phyloP scores from a whole-genome alignment of 2,797 vertebrate species.

The Florisuga fusca region DNA sequence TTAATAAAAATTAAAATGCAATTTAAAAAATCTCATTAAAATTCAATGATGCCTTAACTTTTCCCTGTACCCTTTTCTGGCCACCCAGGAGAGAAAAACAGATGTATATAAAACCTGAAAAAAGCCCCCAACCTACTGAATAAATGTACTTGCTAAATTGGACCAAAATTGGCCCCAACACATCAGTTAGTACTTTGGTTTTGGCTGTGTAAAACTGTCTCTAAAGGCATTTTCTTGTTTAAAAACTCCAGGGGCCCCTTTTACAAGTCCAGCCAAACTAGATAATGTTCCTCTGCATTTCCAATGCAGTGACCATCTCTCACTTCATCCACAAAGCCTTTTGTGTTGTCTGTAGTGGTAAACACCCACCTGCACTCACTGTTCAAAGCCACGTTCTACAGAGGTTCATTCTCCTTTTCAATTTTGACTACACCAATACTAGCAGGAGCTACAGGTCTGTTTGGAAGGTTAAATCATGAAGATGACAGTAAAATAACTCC shows the following conservation, averaged over 20 bases:
- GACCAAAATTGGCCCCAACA: neutral
- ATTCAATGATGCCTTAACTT: conserved; percentile 46
- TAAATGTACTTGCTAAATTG: conserved; percentile 40
- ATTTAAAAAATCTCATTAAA: conserved; percentile 45
- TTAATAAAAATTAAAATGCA: conserved; percentile 64
- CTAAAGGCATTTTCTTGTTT: conserved; percentile 33
- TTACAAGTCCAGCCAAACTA: neutral
- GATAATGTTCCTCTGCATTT: neutral
- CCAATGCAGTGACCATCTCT: neutral
- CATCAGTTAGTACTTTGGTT: conserved; percentile 12
- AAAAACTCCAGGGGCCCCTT: neutral
- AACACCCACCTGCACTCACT: neutral
- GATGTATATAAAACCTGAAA: conserved; percentile 28
- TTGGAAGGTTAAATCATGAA: neutral
- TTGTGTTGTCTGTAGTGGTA: neutral
- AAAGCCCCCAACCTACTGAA: neutral
- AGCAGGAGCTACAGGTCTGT: neutral
- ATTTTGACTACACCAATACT: neutral
- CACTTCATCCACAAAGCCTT: neutral
- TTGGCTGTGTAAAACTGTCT: neutral
- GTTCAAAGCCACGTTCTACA: neutral
- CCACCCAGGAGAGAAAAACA: neutral
- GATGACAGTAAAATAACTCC: neutral
- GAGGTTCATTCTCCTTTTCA: neutral
- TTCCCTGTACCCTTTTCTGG: conserved; percentile 5